These are phyloP conservation scores for Nibea coibor DNA, from an alignment of 2,113 vertebrate genomes.

Conservation along the genomic window DNA sequence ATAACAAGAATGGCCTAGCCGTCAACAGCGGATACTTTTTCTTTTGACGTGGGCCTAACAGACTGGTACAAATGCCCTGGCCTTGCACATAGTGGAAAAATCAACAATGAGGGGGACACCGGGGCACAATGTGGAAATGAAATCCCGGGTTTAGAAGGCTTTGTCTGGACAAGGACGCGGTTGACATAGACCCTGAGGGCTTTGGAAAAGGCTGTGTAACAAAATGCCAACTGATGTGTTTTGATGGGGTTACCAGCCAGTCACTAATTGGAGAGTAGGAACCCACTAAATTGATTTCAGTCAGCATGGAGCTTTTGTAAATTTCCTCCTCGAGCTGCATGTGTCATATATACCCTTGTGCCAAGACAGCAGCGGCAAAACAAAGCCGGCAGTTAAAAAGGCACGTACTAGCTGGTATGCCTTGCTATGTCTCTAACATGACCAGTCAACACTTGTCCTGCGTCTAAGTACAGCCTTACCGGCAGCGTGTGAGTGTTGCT, in stretches of 20 bases:
- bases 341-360: slow-evolving; percentile 11
- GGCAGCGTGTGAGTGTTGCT: slow-evolving; percentile 52
- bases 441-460: slow-evolving; percentile 67
- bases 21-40: slow-evolving; percentile 73
- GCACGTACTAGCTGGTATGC: slow-evolving; percentile 26
- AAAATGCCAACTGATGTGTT: slow-evolving; percentile 81
- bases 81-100: slow-evolving; percentile 81
- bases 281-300: slow-evolving; percentile 53
- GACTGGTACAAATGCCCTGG: slow-evolving; percentile 77
- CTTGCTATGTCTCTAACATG: slow-evolving; percentile 48
- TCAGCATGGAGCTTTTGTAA: slow-evolving; percentile 36
- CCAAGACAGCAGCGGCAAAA: slow-evolving; percentile 1
- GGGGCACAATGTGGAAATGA: slow-evolving; percentile 77
- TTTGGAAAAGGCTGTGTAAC: slow-evolving; percentile 72
- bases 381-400: slow-evolving; percentile 26
- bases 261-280: slow-evolving; percentile 72
- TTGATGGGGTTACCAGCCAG: slow-evolving; percentile 78
- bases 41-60: slow-evolving; percentile 78
- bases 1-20: slow-evolving; percentile 79
- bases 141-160: slow-evolving; percentile 78
- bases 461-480: slow-evolving; percentile 55
- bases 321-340: slow-evolving; percentile 34
- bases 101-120: slow-evolving; percentile 77
- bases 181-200: slow-evolving; percentile 72
- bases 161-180: slow-evolving; percentile 75